Conservation (phyloP, 2,888 invertebrate genomes). For the Fragum whitleyi region DNA sequence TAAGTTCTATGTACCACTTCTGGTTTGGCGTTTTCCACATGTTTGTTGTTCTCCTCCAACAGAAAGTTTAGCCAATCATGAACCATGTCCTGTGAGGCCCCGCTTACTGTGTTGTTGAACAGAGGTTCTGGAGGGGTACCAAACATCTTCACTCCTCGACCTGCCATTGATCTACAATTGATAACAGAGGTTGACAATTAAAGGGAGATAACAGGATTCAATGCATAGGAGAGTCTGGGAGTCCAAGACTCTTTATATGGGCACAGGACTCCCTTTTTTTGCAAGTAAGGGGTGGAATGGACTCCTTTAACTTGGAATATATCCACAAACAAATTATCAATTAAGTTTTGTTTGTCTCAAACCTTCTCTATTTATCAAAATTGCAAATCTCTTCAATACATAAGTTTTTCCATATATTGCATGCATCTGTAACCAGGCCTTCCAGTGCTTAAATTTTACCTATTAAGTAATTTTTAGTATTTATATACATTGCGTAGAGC, state of each 20-base stretch:
- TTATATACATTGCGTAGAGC: no score
- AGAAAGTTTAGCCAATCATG: conserved; percentile 75
- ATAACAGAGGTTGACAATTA: not conserved
- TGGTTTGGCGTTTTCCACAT: conserved; percentile 40
- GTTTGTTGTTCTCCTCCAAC: conserved; percentile 66
- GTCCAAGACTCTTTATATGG: not conserved
- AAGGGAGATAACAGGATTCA: not conserved
- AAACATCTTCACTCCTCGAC: conserved; percentile 48
- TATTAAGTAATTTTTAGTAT: no score
- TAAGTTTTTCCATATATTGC: no score
- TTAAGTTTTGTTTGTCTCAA: no score
- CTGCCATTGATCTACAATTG: not conserved
- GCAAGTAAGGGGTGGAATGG: no score
- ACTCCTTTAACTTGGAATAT: no score
- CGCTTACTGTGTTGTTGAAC: conserved; percentile 69
- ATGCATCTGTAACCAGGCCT: no score
- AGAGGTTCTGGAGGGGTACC: conserved; percentile 74
- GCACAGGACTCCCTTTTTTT: not conserved
- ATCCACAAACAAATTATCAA: no score
- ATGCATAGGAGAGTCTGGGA: no score
- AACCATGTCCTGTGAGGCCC: conserved; percentile 69
- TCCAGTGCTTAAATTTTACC: no score
- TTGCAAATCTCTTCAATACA: no score
- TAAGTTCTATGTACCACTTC: conserved; percentile 53
- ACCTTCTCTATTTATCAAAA: no score